Conservation (phyloP, 2,888 invertebrate species). For the Muscina levida region DNA sequence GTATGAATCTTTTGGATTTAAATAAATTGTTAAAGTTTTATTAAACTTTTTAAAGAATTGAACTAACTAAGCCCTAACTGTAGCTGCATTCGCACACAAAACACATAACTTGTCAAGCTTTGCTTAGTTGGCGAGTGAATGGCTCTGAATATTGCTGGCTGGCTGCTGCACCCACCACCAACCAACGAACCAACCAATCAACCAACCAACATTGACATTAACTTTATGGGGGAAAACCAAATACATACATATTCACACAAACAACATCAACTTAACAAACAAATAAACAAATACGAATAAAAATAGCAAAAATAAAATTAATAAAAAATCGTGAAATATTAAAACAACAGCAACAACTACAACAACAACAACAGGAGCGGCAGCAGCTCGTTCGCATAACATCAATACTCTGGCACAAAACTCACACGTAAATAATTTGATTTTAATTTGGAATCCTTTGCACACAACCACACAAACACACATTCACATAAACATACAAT, state of each 20-base stretch:
- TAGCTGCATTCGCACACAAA: too few relatives aligned
- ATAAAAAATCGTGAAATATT: conserved; percentile 17
- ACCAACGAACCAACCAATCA: too few relatives aligned
- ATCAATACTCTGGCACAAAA: background rate
- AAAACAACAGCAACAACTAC: conserved; percentile 5
- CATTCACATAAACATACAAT: too few relatives aligned
- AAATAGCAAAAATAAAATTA: conserved; percentile 34
- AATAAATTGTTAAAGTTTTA: too few relatives aligned
- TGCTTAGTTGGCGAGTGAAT: background rate
- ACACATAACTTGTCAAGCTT: conserved; percentile 11
- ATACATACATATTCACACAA: conserved; percentile 15
- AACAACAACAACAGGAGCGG: background rate
- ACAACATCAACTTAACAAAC: background rate
- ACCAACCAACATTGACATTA: conserved; percentile 44
- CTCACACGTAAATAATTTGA: conserved; percentile 32
- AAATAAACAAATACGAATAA: too few relatives aligned
- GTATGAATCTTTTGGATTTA: too few relatives aligned
- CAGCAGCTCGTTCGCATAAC: background rate
- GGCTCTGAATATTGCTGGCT: background rate
- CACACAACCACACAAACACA: background rate
- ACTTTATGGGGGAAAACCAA: conserved; percentile 31
- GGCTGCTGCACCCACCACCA: conserved; percentile 26
- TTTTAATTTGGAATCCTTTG: conserved; percentile 25
- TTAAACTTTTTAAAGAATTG: too few relatives aligned
- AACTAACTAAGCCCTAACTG: too few relatives aligned